Conservation (phyloP, 2,888 invertebrate genomes). For the Cantharis nigra region DNA sequence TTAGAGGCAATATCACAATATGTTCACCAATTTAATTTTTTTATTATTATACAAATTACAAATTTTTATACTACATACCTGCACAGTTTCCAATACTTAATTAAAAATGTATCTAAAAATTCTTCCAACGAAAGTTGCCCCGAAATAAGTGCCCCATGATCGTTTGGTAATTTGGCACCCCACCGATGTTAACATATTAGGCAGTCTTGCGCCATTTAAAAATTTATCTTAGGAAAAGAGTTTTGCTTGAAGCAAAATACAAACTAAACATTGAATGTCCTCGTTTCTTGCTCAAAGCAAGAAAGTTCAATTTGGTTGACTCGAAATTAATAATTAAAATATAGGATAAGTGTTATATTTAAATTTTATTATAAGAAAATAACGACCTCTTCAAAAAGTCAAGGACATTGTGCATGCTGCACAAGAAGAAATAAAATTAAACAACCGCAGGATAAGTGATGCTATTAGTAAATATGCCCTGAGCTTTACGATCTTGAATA, state of each 20-base stretch:
- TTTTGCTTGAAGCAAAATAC: not conserved
- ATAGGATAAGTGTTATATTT: constrained; percentile 9
- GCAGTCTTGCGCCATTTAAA: not conserved
- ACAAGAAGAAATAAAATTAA: constrained; percentile 23
- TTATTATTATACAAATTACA: not conserved
- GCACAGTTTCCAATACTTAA: not conserved
- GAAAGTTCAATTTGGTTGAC: not conserved
- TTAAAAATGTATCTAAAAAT: not conserved
- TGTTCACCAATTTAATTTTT: not conserved
- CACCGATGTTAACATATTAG: not conserved
- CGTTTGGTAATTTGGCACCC: not conserved
- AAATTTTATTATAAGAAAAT: constrained; percentile 1
- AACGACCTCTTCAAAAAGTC: constrained; percentile 4
- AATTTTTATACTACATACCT: not conserved
- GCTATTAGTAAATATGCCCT: constrained; percentile 29
- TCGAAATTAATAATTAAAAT: not conserved
- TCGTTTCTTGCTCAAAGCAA: not conserved
- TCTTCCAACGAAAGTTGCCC: not conserved
- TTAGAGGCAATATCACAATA: not conserved
- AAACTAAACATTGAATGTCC: not conserved
- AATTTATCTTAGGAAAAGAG: not conserved
- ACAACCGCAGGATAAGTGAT: constrained; percentile 27
- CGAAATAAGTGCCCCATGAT: not conserved
- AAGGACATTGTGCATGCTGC: constrained; percentile 13
- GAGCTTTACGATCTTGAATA: constrained; percentile 3